These are phyloP conservation scores for Rhinogobius similis DNA, from an alignment of 2,113 vertebrate genomes.

Conservation along the genomic window DNA sequence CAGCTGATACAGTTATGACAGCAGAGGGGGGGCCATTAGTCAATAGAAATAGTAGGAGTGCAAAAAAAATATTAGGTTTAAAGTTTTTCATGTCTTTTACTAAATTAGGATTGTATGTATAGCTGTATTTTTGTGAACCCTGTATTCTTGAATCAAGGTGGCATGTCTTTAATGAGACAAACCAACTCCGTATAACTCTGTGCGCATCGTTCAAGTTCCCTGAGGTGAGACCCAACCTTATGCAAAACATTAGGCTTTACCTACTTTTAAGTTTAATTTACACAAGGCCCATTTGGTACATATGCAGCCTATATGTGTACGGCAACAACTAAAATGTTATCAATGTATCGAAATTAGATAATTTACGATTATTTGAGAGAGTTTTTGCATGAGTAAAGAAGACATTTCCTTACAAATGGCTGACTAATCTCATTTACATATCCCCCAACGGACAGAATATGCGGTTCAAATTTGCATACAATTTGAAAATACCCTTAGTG, in stretches of 20 bases:
- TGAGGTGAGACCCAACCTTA: background rate
- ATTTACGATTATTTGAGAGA: background rate
- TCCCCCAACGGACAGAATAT: slow-evolving; percentile 6
- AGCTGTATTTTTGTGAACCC: background rate
- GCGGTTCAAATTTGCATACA: slow-evolving; percentile 16
- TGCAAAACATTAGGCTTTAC: background rate
- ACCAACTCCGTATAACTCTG: background rate
- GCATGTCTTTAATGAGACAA: background rate
- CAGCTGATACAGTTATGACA: slow-evolving; percentile 66
- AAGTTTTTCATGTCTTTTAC: no score
- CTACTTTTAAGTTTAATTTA: background rate
- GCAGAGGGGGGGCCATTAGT: slow-evolving; percentile 11
- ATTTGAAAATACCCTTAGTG: slow-evolving; percentile 40
- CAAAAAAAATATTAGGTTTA: no score
- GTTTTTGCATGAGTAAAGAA: background rate
- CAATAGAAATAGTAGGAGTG: background rate
- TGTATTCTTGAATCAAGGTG: background rate
- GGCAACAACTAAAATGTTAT: background rate
- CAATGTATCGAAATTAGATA: background rate
- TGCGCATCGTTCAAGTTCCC: background rate
- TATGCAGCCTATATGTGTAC: background rate
- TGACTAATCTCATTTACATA: slow-evolving; percentile 6
- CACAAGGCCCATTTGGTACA: background rate
- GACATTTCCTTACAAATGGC: slow-evolving; percentile 20
- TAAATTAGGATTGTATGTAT: background rate